Conservation (phyloP, 1,140 invertebrate species). For the Saccostrea cuccullata region DNA sequence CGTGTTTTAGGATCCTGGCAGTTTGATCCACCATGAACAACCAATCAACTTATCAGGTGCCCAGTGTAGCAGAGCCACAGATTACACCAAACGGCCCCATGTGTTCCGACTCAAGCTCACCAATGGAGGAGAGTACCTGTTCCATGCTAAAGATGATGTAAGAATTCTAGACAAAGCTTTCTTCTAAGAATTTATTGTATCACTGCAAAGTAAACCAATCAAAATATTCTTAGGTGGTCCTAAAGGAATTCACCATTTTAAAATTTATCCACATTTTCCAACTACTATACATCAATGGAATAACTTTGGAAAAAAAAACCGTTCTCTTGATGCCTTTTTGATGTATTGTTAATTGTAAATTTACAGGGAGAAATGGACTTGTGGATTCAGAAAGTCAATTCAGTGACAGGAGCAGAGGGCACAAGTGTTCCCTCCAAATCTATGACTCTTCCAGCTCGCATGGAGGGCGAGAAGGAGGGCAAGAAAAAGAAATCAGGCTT, state of each 20-base stretch:
- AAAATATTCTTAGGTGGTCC: too few relatives aligned
- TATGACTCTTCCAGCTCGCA: slow-evolving; percentile 89
- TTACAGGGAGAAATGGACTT: slow-evolving; percentile 88
- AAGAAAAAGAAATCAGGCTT: slow-evolving; percentile 92
- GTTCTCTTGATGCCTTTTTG: neutral
- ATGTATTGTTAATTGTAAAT: neutral
- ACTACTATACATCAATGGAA: too few relatives aligned
- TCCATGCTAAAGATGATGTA: slow-evolving; percentile 96
- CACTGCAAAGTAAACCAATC: too few relatives aligned
- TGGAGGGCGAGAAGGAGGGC: slow-evolving; percentile 84
- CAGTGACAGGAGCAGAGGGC: slow-evolving; percentile 81
- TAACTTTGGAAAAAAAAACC: too few relatives aligned
- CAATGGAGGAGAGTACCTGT: slow-evolving; percentile 96
- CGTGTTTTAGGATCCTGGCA: slow-evolving; percentile 86
- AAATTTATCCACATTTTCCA: too few relatives aligned
- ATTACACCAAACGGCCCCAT: slow-evolving; percentile 99
- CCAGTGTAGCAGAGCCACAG: slow-evolving; percentile 89
- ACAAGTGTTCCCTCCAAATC: slow-evolving; percentile 82
- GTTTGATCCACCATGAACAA: slow-evolving; percentile 91
- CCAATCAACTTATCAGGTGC: slow-evolving; percentile 92
- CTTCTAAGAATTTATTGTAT: too few relatives aligned
- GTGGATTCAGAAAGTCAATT: slow-evolving; percentile 89
- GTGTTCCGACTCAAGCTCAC: slow-evolving; percentile 96
- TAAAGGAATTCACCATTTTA: too few relatives aligned
- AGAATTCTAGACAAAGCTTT: slow-evolving; percentile 37